A percentile compares a stretch with the other conserved stretches of the same genome.
Conservation (phyloP, 2,888 invertebrate species). For the Philereme vetulata region DNA sequence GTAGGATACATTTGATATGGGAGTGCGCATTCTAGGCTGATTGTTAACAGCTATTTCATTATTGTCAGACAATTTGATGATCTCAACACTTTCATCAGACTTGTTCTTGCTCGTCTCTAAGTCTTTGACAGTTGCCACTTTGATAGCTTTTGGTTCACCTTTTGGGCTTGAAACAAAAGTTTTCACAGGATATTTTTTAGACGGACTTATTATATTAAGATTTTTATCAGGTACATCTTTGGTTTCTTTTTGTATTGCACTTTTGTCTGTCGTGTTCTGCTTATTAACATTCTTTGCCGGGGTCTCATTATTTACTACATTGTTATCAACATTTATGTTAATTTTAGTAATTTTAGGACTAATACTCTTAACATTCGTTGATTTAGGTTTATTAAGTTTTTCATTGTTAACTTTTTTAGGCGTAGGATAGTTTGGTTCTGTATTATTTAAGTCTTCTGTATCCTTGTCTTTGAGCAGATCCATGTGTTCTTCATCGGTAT, state of each 20-base stretch:
- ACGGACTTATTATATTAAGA: conserved; percentile 74
- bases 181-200: conserved; percentile 77
- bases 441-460: conserved; percentile 50
- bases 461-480: conserved; percentile 70
- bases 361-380: conserved; percentile 27
- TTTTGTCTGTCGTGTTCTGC: conserved; percentile 62
- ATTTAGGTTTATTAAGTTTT: conserved; percentile 47
- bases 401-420: conserved; percentile 65
- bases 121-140: conserved; percentile 78
- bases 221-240: conserved; percentile 76
- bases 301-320: conserved; percentile 50
- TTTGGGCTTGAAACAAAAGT: conserved; percentile 71
- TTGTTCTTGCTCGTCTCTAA: conserved; percentile 74
- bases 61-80: conserved; percentile 71
- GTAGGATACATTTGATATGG: conserved; percentile 75
- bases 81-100: conserved; percentile 75
- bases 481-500: conserved; percentile 76
- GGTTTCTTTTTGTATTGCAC: conserved; percentile 78
- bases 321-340: conserved; percentile 30
- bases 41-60: conserved; percentile 79
- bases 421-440: conserved; percentile 59
- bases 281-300: conserved; percentile 59
- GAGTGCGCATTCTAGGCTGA: conserved; percentile 77
- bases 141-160: conserved; percentile 68
- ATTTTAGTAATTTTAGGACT: conserved; percentile 29